These are phyloP conservation scores for Hiodon tergisus DNA, from an alignment of 2,113 vertebrate genomes.

Conservation along the genomic window DNA sequence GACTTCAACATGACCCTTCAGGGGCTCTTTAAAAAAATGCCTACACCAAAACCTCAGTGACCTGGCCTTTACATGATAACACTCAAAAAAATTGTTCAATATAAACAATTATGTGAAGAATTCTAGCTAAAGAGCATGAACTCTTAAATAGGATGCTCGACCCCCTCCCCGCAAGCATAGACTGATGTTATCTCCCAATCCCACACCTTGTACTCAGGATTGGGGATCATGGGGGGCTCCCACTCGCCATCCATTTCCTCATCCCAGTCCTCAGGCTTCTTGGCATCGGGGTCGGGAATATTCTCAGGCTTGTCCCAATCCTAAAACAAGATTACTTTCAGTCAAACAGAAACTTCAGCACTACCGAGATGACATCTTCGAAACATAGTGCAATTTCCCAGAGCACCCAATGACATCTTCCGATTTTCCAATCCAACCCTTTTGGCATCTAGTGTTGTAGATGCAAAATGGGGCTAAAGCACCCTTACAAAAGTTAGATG, in stretches of 20 bases:
- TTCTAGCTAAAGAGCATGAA: no score
- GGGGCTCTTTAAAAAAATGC: neutral
- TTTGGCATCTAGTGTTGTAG: no score
- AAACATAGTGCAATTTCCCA: neutral
- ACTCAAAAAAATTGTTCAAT: no score
- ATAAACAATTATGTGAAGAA: no score
- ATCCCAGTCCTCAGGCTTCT: constrained; percentile 76
- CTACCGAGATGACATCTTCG: neutral
- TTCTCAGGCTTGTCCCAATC: constrained; percentile 77
- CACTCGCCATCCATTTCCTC: constrained; percentile 78
- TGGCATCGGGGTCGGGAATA: constrained; percentile 74
- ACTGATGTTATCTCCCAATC: no score
- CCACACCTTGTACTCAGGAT: constrained; percentile 73
- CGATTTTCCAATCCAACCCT: neutral
- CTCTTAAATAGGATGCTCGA: no score
- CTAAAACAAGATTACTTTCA: constrained; percentile 40
- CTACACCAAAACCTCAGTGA: neutral
- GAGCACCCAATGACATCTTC: neutral
- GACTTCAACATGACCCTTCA: neutral
- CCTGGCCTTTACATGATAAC: neutral
- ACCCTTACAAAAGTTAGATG: no score
- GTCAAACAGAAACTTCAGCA: neutral
- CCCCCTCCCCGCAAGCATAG: no score
- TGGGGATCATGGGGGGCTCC: constrained; percentile 72
- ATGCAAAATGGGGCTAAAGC: no score